A percentile compares a stretch with the other conserved stretches of the same genome.
These are phyloP conservation scores for Callospermophilus lateralis DNA, from an alignment of 2,113 vertebrate genomes.

Conservation along the genomic window DNA sequence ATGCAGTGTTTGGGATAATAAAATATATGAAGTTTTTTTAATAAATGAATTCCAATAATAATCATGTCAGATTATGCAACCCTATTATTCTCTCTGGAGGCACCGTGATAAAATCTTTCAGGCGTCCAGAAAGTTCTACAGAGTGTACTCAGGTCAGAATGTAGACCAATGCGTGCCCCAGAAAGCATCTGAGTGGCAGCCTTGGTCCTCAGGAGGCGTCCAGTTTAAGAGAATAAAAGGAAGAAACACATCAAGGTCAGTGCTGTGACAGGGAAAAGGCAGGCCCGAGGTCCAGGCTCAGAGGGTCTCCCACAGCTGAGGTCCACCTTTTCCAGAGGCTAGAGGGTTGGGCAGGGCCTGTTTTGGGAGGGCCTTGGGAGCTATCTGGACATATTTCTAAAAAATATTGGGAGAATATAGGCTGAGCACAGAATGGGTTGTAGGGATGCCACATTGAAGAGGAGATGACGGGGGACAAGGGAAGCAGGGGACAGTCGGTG, in stretches of 20 bases:
- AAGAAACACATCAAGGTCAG: not conserved
- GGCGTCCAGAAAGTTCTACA: not conserved
- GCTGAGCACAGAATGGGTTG: rapidly evolving
- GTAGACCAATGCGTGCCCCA: rapidly evolving
- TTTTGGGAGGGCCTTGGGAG: rapidly evolving
- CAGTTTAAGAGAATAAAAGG: not conserved
- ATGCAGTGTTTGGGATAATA: conserved; percentile 83
- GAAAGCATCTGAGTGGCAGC: rapidly evolving
- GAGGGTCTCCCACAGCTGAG: rapidly evolving
- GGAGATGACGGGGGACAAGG: rapidly evolving
- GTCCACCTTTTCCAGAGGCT: not conserved
- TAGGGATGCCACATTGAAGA: rapidly evolving
- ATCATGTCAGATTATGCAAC: conserved; percentile 58
- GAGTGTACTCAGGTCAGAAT: not conserved
- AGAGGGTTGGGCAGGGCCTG: not conserved
- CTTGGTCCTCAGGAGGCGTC: not conserved
- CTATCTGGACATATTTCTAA: rapidly evolving
- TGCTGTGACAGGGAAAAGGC: rapidly evolving
- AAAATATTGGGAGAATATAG: rapidly evolving
- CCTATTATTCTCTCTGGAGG: conserved; percentile 56
- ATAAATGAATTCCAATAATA: conserved; percentile 77
- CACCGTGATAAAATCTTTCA: conserved; percentile 49
- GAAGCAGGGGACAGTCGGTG: too few species aligned
- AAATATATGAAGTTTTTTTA: conserved; percentile 80
- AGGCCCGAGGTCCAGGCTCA: not conserved